Conservation (phyloP, 2,113 vertebrate genomes). For the Myotis davidii region DNA sequence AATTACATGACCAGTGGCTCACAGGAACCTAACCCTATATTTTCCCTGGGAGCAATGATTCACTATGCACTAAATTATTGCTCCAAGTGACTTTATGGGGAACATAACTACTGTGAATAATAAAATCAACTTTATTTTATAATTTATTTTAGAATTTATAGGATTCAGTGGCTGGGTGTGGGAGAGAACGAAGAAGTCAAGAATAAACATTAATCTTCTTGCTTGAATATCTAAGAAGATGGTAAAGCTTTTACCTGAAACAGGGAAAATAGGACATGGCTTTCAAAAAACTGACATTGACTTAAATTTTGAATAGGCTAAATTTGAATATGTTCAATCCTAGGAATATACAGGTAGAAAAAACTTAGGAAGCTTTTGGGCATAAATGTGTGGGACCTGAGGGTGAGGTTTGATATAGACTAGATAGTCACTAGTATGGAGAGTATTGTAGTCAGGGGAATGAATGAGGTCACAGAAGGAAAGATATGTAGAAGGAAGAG, state of each 20-base stretch:
- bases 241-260: neutral
- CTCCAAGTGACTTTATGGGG: neutral
- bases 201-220: neutral
- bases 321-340: neutral
- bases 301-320: neutral
- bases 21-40: neutral
- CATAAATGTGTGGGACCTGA: neutral
- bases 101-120: neutral
- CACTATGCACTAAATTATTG: neutral
- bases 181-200: neutral
- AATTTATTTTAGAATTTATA: conserved; percentile 1
- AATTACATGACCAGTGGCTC: neutral
- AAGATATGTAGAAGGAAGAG: neutral
- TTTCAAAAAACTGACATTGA: neutral
- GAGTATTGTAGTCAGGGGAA: neutral
- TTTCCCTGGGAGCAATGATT: neutral
- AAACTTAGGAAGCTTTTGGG: neutral
- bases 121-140: neutral
- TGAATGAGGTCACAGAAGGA: neutral
- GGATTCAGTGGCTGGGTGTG: neutral
- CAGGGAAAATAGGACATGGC: neutral
- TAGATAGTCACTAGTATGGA: neutral
- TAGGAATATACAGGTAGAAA: neutral
- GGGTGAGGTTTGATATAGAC: neutral
- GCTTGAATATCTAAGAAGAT: neutral